phyloP scores from a whole-genome alignment of 2,888 invertebrate species.

The Anthrax anthrax region DNA sequence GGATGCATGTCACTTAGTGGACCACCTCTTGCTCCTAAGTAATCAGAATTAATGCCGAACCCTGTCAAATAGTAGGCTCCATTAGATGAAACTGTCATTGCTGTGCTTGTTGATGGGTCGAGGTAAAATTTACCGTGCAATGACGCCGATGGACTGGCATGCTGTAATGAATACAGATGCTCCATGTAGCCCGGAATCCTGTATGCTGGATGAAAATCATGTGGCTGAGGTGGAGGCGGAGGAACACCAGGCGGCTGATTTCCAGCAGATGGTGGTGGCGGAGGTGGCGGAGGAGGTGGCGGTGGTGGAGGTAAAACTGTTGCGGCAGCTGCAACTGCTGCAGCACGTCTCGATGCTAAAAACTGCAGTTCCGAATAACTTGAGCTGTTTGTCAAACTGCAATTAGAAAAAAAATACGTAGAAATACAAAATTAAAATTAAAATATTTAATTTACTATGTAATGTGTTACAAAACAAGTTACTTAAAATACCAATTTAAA shows the following conservation, averaged over 20 bases:
- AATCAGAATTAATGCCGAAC: constrained; percentile 46
- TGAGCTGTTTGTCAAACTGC: constrained; percentile 11
- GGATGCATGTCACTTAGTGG: constrained; percentile 39
- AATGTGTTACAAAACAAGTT: too few species aligned
- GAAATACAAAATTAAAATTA: neutral
- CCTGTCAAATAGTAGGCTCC: constrained; percentile 34
- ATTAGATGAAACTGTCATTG: constrained; percentile 4
- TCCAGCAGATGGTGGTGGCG: constrained; percentile 26
- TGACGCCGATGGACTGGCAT: constrained; percentile 49
- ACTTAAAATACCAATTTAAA: neutral
- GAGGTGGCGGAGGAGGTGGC: constrained; percentile 23
- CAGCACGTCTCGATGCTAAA: constrained; percentile 33
- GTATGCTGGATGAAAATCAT: constrained; percentile 49
- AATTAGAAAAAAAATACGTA: neutral
- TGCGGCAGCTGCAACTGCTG: constrained; percentile 37
- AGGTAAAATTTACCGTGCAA: constrained; percentile 45
- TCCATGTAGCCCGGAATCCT: constrained; percentile 64
- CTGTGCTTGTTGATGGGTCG: constrained; percentile 3
- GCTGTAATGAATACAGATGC: constrained; percentile 59
- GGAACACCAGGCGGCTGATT: constrained; percentile 26
- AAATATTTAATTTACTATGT: neutral
- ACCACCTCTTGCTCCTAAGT: constrained; percentile 40
- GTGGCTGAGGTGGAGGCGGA: constrained; percentile 41
- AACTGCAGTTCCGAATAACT: constrained; percentile 34
- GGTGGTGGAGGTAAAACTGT: constrained; percentile 31